Evolutionary conservation across 2,888 invertebrate species (phyloP).

Genomic region (Carcina quercana): DNA sequence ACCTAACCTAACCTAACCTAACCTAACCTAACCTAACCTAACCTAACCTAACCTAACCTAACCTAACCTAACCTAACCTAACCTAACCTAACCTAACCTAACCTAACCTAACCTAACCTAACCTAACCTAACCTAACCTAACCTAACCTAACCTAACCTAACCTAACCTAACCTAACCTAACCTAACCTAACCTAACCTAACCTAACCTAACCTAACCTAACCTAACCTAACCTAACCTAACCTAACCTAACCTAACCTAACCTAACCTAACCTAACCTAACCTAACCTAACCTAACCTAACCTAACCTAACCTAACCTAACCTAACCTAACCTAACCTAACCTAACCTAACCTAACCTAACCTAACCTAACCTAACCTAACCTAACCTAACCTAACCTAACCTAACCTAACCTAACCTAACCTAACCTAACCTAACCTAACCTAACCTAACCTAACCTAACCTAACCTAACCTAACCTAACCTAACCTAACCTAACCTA

Average conservation of each 20-base stretch:
- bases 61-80: constrained; percentile 15
- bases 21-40: constrained; percentile 16
- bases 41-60: constrained; percentile 14
- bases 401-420: constrained; percentile 16
- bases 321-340: constrained; percentile 17
- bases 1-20: constrained; percentile 15
- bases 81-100: constrained; percentile 14
- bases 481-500: constrained; percentile 15
- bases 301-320: constrained; percentile 16
- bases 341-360: constrained; percentile 17
- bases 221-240: constrained; percentile 16
- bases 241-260: constrained; percentile 15
- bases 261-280: constrained; percentile 16
- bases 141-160: constrained; percentile 14
- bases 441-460: constrained; percentile 19
- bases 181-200: constrained; percentile 17
- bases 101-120: constrained; percentile 13
- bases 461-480: constrained; percentile 17
- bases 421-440: constrained; percentile 16
- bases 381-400: constrained; percentile 16
- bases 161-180: constrained; percentile 15
- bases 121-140: constrained; percentile 14
- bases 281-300: constrained; percentile 16
- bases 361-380: constrained; percentile 16
- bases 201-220: constrained; percentile 16